Base-by-base conservation (phyloP, 1,140 invertebrate species). In the Euura lappo region DNA sequence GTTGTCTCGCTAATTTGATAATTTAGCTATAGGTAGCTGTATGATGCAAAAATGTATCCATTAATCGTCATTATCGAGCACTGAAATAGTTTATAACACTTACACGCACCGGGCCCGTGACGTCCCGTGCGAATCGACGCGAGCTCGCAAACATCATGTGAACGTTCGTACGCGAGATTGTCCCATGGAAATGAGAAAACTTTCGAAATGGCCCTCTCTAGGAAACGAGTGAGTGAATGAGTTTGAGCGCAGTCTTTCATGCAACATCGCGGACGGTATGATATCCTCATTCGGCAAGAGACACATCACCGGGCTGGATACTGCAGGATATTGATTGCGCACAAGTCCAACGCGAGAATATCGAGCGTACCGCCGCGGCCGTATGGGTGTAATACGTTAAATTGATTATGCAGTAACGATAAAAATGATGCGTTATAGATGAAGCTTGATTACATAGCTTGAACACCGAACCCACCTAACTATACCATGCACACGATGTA, bases 401-500 rank as follows among this genome's bases (percentile, higher is more conserved):
- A 51, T 11, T 60, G 28, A 28, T 28, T 28, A 28, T 28, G 28
- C 28, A 28, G 28, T 28, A 28, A 28, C 28, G 28, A 28, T 28
- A 28, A 28, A 28, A 28, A 28, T 28, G 28, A 28, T 28, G 28
- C 28, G 28, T 28, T 28, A 1, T 28, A 28, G 28, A 28, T 28
- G 13, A n/a, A 60, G 51, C 51, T 60, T 60, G 51, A 60, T 60
- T 60, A 60, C 51, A 60, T 60, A 60, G 13, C 10, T 5, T 60
- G 8, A 6, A 6, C 3, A 11, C 4, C 51, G 51, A 60, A 60
- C 8, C 10, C 13, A 60, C 13, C 8, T 28, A 84, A 82, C 75
- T 77, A 85, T 79, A 86, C 84, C 28, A 72, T 87, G 82, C 85
- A 83, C 86, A 88, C 84, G 78, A 79, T 83, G 85, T 83, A 87